Percentiles rank a stretch among this genome's conserved stretches.
These are phyloP conservation scores for Porites rus DNA, from an alignment of 92 coral and sea anemone genomes.

Conservation along the genomic window DNA sequence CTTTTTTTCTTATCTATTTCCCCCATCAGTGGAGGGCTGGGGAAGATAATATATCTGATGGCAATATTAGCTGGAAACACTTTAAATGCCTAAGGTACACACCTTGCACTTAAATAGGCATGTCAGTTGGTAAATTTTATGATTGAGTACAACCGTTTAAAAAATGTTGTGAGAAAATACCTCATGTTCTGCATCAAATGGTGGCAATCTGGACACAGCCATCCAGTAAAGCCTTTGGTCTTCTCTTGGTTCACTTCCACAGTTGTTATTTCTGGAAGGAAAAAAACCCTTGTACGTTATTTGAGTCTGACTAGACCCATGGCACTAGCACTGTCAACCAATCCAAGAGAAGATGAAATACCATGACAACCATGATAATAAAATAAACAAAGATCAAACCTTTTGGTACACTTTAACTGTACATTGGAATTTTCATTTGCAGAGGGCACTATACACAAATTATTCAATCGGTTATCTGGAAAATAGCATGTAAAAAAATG, in stretches of 20 bases:
- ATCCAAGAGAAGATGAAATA: background rate
- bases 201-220: constrained; percentile 92
- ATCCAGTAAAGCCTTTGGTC: constrained; percentile 92
- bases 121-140: no score
- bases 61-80: no score
- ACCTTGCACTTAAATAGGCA: no score
- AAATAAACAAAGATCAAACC: background rate
- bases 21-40: no score
- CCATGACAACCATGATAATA: no score
- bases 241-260: constrained; percentile 81
- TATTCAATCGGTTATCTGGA: constrained; percentile 79
- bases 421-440: background rate
- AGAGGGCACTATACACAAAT: constrained; percentile 63
- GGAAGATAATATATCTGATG: no score
- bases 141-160: no score
- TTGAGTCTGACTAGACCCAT: no score
- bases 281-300: background rate
- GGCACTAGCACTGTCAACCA: no score
- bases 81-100: no score
- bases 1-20: no score
- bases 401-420: constrained; percentile 2
- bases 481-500: background rate
- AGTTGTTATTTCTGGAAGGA: constrained; percentile 20
- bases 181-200: constrained; percentile 91
- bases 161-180: constrained; percentile 13